These are phyloP conservation scores for Dromococcyx pavoninus DNA, from an alignment of 2,797 vertebrate genomes.

Conservation along the genomic window DNA sequence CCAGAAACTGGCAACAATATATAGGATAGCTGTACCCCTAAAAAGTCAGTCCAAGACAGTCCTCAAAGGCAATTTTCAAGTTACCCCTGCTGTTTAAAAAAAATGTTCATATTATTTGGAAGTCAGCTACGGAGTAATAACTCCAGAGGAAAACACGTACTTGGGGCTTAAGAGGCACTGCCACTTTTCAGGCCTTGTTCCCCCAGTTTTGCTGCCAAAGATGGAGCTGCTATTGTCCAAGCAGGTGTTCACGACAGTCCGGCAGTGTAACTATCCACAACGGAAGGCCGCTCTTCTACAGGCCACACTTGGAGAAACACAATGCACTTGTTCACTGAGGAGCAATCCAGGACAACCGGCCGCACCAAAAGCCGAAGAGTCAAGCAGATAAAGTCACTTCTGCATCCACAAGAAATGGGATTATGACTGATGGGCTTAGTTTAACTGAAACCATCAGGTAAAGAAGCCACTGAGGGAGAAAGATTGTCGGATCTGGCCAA, in stretches of 20 bases:
- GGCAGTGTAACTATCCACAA: background rate
- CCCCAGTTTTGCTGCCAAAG: background rate
- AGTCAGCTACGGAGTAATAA: background rate
- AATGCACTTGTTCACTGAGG: fast-evolving
- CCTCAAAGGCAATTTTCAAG: background rate
- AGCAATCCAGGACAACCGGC: background rate
- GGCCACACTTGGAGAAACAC: background rate
- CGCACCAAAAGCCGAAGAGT: background rate
- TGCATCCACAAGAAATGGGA: background rate
- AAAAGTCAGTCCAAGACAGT: background rate
- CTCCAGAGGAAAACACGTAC: background rate
- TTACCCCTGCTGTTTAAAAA: background rate
- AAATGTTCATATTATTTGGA: background rate
- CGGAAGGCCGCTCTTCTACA: background rate
- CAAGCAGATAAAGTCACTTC: background rate
- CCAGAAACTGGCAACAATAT: background rate
- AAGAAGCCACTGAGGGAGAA: background rate
- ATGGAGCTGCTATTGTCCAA: background rate
- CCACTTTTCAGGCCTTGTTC: background rate
- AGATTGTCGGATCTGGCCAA: background rate
- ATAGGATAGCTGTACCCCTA: background rate
- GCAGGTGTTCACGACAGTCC: background rate
- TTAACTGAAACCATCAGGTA: background rate
- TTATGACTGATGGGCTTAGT: background rate
- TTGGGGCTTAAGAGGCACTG: background rate